Base-by-base conservation (phyloP, 2,113 vertebrate genomes). In the Cinclus cinclus region DNA sequence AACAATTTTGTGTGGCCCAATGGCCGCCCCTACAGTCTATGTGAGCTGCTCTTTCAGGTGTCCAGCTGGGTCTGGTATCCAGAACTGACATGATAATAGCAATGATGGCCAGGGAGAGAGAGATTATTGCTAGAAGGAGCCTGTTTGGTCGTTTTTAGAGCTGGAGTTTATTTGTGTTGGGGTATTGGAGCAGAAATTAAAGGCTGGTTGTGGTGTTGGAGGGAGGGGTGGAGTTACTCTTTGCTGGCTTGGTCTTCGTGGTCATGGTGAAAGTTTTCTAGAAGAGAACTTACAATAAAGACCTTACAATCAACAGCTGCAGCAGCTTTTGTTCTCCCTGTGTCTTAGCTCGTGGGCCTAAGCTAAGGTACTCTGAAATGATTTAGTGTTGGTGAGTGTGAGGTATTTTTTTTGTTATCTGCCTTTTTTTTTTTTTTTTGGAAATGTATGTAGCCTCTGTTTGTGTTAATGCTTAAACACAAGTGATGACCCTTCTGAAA, bases 1-100 rank as follows among this genome's bases (percentile, higher is more conserved):
- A 84, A 35, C 0, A 0, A 20, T 56, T 77, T 19, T 58, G 23
- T 18, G 14, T 56, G 39, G 11, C 55, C 20, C 4, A 2, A 1
- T 4, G 53, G 14, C 21, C 24, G 14, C 13, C 27, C 25, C 3
- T 4, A 4, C 1, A 4, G 25, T 5, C 18, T 24, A 8, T 14
- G 46, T 23, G 64, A 55, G 31, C 20, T 31, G 13, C 9, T 35
- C 30, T 67, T 46, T 37, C 13, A 9, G 7, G 33, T 84, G n/a
- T 49, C 15, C 2, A 6, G 25, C 28, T 80, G 68, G 16, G 21
- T 58, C 15, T 50, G 31, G 55, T 67, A 27, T 37, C 24, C 16
- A 59, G 30, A 28, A 18, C 1, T 64, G 50, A 13, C 1, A 1
- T 9, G 25, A 10, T 53, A 39, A 21, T 11, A 28, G 19, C 16